phyloP scores from a whole-genome alignment of 1,140 invertebrate species.

The Drosophila burlai region DNA sequence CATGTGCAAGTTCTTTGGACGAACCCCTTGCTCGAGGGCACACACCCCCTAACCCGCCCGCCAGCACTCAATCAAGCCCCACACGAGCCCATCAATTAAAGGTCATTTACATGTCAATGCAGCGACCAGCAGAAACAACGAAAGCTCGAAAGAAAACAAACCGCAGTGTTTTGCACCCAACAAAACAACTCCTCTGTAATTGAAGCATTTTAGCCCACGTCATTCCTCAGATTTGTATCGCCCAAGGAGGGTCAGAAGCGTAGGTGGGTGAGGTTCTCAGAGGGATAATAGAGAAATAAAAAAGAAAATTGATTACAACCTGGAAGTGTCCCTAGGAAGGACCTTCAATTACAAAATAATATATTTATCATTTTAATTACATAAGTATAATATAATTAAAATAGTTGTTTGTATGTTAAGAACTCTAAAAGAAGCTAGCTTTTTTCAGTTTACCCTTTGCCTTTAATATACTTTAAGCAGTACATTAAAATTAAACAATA shows the following conservation, averaged over 20 bases:
- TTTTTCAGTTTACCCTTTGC: too few species aligned
- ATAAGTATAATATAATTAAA: background rate
- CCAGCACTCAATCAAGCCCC: constrained; percentile 69
- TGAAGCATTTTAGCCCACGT: constrained; percentile 67
- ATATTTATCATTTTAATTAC: too few species aligned
- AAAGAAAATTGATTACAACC: too few species aligned
- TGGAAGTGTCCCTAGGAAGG: background rate
- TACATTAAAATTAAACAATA: too few species aligned
- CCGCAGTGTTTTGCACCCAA: constrained; percentile 47
- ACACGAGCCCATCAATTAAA: constrained; percentile 77
- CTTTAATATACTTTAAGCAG: background rate
- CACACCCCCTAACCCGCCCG: background rate
- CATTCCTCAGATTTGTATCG: constrained; percentile 61
- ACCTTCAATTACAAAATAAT: too few species aligned
- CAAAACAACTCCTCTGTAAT: constrained; percentile 47
- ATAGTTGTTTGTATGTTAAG: too few species aligned
- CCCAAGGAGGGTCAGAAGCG: constrained; percentile 5
- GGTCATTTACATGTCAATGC: constrained; percentile 83
- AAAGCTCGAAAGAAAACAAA: constrained; percentile 23
- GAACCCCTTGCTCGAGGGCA: constrained; percentile 5
- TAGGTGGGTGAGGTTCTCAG: background rate
- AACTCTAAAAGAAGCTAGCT: too few species aligned
- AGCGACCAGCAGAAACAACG: constrained; percentile 36
- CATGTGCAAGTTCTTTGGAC: constrained; percentile 43
- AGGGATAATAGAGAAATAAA: background rate